These are phyloP conservation scores for Drosophila falleni DNA, from an alignment of 2,888 invertebrate genomes.

Conservation along the genomic window DNA sequence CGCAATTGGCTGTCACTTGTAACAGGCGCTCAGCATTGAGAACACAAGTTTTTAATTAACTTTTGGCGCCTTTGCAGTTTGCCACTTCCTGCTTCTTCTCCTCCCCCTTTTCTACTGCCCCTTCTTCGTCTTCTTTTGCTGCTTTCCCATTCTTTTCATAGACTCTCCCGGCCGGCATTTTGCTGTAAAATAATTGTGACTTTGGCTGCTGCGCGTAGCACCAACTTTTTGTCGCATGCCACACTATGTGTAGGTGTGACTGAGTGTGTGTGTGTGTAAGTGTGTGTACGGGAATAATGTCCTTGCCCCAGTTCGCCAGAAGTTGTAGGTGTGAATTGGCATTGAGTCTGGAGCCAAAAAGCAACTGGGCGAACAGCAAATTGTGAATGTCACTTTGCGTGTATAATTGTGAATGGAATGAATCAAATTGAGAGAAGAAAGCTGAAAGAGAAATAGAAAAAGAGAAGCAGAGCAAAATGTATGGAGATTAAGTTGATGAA, in stretches of 20 bases:
- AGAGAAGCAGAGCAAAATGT: neutral
- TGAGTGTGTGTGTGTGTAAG: constrained; percentile 11
- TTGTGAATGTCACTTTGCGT: constrained; percentile 28
- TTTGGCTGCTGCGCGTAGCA: constrained; percentile 46
- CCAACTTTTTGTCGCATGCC: constrained; percentile 55
- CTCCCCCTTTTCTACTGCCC: neutral
- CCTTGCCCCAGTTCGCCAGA: constrained; percentile 64
- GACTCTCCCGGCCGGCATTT: constrained; percentile 27
- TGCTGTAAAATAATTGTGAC: constrained; percentile 46
- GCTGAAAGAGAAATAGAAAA: neutral
- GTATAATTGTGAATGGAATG: constrained; percentile 32
- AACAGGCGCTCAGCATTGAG: constrained; percentile 70
- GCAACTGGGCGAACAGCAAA: constrained; percentile 61
- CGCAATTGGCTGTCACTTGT: constrained; percentile 71
- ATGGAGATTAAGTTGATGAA: neutral
- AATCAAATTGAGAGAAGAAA: neutral
- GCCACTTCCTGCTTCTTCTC: constrained; percentile 11
- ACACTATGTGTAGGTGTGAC: neutral
- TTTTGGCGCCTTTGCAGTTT: constrained; percentile 53
- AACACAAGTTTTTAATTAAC: constrained; percentile 76
- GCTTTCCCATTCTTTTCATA: constrained; percentile 9
- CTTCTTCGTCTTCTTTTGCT: neutral
- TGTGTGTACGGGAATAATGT: constrained; percentile 51
- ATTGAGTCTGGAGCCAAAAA: constrained; percentile 64
- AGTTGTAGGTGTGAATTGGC: constrained; percentile 63